phyloP scores from a whole-genome alignment of 1,140 invertebrate species.

The Achatina immaculata region DNA sequence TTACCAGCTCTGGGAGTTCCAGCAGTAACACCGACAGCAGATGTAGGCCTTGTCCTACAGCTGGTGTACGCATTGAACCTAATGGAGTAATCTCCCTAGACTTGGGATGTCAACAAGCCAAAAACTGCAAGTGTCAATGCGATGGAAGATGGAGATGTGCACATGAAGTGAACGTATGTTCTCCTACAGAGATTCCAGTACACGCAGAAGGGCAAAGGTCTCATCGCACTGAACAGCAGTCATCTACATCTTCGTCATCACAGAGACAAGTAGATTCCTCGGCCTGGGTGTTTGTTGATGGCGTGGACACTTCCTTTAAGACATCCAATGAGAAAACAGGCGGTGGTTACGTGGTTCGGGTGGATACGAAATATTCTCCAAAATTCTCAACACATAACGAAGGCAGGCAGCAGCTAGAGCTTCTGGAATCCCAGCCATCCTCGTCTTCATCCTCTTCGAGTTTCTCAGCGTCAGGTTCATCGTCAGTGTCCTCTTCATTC shows the following conservation, averaged over 20 bases:
- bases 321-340: neutral
- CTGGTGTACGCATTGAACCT: neutral
- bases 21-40: slow-evolving; percentile 13
- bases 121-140: slow-evolving; percentile 17
- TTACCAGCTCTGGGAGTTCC: slow-evolving; percentile 26
- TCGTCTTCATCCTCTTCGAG: neutral
- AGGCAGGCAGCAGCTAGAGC: neutral
- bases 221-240: neutral
- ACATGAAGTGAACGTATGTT: neutral
- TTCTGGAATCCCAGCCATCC: neutral
- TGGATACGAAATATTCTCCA: slow-evolving; percentile 14
- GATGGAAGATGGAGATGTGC: slow-evolving; percentile 17
- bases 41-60: neutral
- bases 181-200: too few species aligned
- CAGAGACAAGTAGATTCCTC: neutral
- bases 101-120: slow-evolving; percentile 1
- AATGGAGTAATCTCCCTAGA: slow-evolving; percentile 16
- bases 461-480: slow-evolving; percentile 11
- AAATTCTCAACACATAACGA: neutral
- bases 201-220: neutral
- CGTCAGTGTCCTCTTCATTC: slow-evolving; percentile 3
- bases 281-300: slow-evolving; percentile 30
- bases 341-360: slow-evolving; percentile 17
- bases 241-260: slow-evolving; percentile 20
- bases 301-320: slow-evolving; percentile 13